Base-by-base conservation (phyloP, 2,888 invertebrate genomes). In the Teleogryllus oceanicus region DNA sequence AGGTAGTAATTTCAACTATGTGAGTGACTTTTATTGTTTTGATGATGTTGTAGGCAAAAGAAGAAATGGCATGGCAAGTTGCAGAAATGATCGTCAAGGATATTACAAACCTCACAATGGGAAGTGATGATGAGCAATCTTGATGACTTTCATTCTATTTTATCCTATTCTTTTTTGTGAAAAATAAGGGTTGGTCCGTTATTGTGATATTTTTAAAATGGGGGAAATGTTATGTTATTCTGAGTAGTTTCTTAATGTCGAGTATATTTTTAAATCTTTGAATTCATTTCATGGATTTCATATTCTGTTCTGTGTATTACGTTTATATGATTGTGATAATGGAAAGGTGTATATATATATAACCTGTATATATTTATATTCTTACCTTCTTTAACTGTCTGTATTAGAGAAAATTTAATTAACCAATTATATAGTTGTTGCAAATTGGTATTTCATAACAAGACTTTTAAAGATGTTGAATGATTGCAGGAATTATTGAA, bases 51-150 rank as follows among this genome's bases (percentile, higher is more conserved):
- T 37, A 89, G 89, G 93, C 93, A 78, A 94, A 97, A 88, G 97
- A 98, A 88, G 97, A 98, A 87, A 93, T 98, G 90, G 98, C 98
- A 10, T 96, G 97, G 94, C 95, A 97, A 89, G 95, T 98, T 83
- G 98, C 98, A 49, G 96, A 96, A 88, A 97, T 97, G 95, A 98
- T 98, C 85, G 94, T 98, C 76, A 95, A 94, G 87, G 98, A 98
- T 89, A 94, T 98, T 81, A 97, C 96, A 75, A 94, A 92, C 87
- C 90, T 97, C 85, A 97, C 96, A 50, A 90, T 94, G 88, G 89
- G 88, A 81, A 84, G 83, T 13, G 83, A 84, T 49, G 81, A 83
- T 51, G 76, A 76, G 50, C 74, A 82, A 20, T 80, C 80, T 11
- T 82, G 82, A 82, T 79, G 21, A 50, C 13, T 62, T 62, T 62